A percentile compares a stretch with the other conserved stretches of the same genome.
Evolutionary conservation across 1,140 invertebrate genomes (phyloP).

Genomic region (Hycleus cichorii): DNA sequence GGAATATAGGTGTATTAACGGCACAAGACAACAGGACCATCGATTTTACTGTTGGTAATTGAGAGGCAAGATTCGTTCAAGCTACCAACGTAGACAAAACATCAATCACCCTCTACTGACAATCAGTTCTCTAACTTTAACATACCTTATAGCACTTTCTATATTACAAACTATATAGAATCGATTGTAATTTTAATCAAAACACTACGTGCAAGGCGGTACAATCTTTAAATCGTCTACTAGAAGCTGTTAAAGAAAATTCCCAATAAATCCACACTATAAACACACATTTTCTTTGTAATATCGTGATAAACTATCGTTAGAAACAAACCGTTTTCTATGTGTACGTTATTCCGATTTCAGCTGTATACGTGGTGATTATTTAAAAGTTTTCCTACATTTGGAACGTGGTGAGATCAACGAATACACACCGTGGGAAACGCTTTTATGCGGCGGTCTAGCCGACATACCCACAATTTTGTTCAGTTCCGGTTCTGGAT

Average conservation of each 20-base stretch:
- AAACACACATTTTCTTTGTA: not conserved
- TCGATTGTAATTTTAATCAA: not conserved
- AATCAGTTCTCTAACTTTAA: slow-evolving; percentile 1
- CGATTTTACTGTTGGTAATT: slow-evolving; percentile 4
- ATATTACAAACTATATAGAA: too few species aligned
- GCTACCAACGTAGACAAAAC: slow-evolving; percentile 3
- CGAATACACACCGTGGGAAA: slow-evolving; percentile 69
- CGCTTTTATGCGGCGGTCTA: slow-evolving; percentile 66
- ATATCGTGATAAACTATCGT: not conserved
- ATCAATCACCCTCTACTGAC: slow-evolving; percentile 11
- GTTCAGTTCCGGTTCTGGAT: slow-evolving; percentile 71
- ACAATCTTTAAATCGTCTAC: not conserved
- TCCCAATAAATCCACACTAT: not conserved
- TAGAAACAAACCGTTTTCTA: not conserved
- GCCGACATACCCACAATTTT: slow-evolving; percentile 63
- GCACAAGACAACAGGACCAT: slow-evolving; percentile 1
- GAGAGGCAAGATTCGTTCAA: slow-evolving; percentile 10
- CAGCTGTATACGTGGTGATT: slow-evolving; percentile 72
- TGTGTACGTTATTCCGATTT: slow-evolving; percentile 37
- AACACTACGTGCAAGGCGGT: not conserved
- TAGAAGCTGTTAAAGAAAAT: not conserved
- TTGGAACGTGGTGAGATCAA: slow-evolving; percentile 64
- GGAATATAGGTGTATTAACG: not conserved
- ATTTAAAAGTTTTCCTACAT: slow-evolving; percentile 72
- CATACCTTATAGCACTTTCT: not conserved